These are phyloP conservation scores for Belgica antarctica DNA, from an alignment of 2,888 invertebrate species.

Conservation along the genomic window DNA sequence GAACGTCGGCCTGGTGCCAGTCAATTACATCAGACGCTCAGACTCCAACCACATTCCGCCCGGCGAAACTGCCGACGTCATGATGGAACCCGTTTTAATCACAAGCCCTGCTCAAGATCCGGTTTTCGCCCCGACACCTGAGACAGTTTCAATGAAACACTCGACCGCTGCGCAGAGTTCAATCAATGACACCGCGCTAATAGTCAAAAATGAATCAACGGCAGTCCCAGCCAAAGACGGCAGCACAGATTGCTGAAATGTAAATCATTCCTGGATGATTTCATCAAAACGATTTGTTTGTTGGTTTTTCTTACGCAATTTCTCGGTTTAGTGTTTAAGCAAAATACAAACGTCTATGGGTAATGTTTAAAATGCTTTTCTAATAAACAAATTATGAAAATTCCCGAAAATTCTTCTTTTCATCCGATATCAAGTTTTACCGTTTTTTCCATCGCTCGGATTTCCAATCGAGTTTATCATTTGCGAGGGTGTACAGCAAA, in stretches of 20 bases:
- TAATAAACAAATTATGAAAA: slow-evolving; percentile 28
- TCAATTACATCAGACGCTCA: slow-evolving; percentile 56
- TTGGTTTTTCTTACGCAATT: slow-evolving; percentile 23
- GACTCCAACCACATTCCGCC: not conserved
- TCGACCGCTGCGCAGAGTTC: no score
- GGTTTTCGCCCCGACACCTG: no score
- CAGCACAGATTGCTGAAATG: not conserved
- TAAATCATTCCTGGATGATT: slow-evolving; percentile 21
- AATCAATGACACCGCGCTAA: no score
- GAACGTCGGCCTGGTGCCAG: slow-evolving; percentile 64
- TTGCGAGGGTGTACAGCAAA: not conserved
- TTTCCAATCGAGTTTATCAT: slow-evolving; percentile 1
- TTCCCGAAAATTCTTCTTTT: not conserved
- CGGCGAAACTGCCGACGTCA: not conserved
- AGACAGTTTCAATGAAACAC: no score
- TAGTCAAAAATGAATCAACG: slow-evolving; percentile 19
- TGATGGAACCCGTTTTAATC: not conserved
- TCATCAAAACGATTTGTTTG: slow-evolving; percentile 1
- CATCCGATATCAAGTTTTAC: not conserved
- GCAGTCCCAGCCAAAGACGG: not conserved
- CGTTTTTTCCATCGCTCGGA: not conserved
- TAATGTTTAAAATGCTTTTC: slow-evolving; percentile 25
- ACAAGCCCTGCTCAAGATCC: no score
- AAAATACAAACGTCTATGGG: slow-evolving; percentile 20
- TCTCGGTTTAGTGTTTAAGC: not conserved